A percentile compares a stretch with the other conserved stretches of the same genome.
phyloP scores from a whole-genome alignment of 2,888 invertebrate species.

The Ephialtes manifestator region DNA sequence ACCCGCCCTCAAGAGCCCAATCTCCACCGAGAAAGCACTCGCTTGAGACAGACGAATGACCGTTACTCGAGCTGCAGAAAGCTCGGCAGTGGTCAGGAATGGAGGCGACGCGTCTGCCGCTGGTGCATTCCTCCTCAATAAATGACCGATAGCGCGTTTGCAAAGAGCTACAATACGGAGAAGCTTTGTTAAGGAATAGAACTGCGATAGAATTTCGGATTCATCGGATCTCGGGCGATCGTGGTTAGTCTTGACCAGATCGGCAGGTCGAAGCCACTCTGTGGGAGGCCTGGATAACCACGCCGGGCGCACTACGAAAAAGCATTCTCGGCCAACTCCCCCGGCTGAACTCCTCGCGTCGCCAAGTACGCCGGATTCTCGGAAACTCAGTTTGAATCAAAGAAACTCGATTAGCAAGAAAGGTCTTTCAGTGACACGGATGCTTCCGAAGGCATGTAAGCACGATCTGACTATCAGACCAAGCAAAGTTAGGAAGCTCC shows the following conservation, averaged over 20 bases:
- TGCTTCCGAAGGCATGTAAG: too few species aligned
- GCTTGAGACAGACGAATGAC: conserved; percentile 15
- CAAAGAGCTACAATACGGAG: too few species aligned
- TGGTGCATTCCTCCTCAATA: background rate
- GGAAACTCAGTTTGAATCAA: too few species aligned
- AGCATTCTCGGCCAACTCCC: background rate
- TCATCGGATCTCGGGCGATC: background rate
- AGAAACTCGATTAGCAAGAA: too few species aligned
- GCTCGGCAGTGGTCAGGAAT: too few species aligned
- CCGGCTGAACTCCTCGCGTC: background rate
- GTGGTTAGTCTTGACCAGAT: background rate
- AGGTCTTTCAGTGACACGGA: too few species aligned
- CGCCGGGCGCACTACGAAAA: background rate
- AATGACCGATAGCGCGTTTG: background rate
- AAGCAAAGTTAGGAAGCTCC: too few species aligned
- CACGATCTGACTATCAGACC: too few species aligned
- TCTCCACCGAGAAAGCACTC: conserved; percentile 7
- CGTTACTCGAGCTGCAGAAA: background rate
- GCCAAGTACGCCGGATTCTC: conserved; percentile 8
- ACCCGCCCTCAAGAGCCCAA: background rate
- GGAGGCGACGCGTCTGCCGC: background rate
- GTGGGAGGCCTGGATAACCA: background rate
- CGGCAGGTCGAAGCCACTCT: background rate
- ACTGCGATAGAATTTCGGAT: background rate
- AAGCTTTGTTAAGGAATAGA: background rate